A percentile compares a stretch with the other conserved stretches of the same genome.
Conservation (phyloP, 2,888 invertebrate genomes). For the Watsonalla binaria region DNA sequence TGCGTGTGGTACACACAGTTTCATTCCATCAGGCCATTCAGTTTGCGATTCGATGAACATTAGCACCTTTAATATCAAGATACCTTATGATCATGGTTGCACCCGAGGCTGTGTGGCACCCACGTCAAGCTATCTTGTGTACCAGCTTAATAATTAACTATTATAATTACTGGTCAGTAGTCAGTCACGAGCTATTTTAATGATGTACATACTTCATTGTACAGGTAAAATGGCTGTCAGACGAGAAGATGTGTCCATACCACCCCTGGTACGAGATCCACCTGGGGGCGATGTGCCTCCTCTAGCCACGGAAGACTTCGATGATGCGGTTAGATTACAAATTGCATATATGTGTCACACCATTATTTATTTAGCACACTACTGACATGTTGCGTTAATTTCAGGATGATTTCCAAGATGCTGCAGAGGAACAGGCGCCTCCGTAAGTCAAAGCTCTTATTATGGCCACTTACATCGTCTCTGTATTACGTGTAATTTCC, state of each 20-base stretch:
- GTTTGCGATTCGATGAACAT: too few relatives aligned
- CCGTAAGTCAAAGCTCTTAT: constrained; percentile 29
- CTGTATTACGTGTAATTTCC: too few relatives aligned
- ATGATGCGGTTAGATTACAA: constrained; percentile 17
- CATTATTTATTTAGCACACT: too few relatives aligned
- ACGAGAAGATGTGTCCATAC: constrained; percentile 25
- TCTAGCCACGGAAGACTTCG: constrained; percentile 26
- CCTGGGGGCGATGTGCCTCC: constrained; percentile 16
- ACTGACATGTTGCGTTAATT: constrained; percentile 9
- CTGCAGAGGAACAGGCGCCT: constrained; percentile 35
- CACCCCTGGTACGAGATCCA: constrained; percentile 14
- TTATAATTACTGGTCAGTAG: not conserved
- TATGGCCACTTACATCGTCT: too few relatives aligned
- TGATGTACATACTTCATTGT: not conserved
- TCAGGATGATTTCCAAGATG: constrained; percentile 55
- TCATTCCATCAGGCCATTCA: too few relatives aligned
- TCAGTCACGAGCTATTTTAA: too few relatives aligned
- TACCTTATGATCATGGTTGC: too few relatives aligned
- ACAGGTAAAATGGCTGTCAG: constrained; percentile 34
- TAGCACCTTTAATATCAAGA: too few relatives aligned
- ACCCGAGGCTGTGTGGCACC: too few relatives aligned
- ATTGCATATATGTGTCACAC: not conserved
- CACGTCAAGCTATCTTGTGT: too few relatives aligned
- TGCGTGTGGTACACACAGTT: too few relatives aligned
- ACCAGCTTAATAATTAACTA: too few relatives aligned